These are phyloP conservation scores for Cryptoprocta ferox DNA, from an alignment of 2,797 vertebrate genomes.

Conservation along the genomic window DNA sequence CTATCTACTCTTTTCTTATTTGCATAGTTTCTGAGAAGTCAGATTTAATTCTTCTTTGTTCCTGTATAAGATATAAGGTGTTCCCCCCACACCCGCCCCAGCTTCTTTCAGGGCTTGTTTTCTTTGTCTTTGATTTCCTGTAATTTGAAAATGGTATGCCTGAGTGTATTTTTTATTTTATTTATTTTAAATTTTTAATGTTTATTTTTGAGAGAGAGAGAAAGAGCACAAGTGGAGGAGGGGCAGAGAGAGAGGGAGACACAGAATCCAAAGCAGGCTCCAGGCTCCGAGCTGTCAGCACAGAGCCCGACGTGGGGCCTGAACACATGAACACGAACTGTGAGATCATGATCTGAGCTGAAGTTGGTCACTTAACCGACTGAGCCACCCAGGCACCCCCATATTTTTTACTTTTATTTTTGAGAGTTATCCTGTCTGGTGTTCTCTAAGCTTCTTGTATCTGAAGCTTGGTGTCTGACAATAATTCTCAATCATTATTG, in stretches of 20 bases:
- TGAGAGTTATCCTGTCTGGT: neutral
- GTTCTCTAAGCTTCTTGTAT: neutral
- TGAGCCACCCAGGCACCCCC: too few relatives aligned
- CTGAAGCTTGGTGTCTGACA: neutral
- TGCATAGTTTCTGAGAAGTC: neutral
- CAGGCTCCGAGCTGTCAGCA: too few relatives aligned
- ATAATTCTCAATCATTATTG: neutral
- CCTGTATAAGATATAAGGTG: neutral
- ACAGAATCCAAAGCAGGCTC: too few relatives aligned
- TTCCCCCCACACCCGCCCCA: too few relatives aligned
- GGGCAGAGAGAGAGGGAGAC: too few relatives aligned
- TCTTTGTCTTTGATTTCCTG: neutral
- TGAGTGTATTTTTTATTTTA: neutral
- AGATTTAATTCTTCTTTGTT: neutral
- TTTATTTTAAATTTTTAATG: neutral
- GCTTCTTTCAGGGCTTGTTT: neutral
- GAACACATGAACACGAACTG: too few relatives aligned
- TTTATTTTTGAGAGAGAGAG: neutral
- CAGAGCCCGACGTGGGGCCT: too few relatives aligned
- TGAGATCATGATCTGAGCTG: too few relatives aligned
- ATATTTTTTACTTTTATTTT: neutral
- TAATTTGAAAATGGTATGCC: neutral
- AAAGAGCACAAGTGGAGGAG: too few relatives aligned
- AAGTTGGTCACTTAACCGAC: too few relatives aligned
- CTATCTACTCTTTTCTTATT: neutral